Evolutionary conservation across 2,888 invertebrate genomes (phyloP), one percentile per base, ranked within the genome.

Genomic region (Leptinotarsa peninsularis): DNA sequence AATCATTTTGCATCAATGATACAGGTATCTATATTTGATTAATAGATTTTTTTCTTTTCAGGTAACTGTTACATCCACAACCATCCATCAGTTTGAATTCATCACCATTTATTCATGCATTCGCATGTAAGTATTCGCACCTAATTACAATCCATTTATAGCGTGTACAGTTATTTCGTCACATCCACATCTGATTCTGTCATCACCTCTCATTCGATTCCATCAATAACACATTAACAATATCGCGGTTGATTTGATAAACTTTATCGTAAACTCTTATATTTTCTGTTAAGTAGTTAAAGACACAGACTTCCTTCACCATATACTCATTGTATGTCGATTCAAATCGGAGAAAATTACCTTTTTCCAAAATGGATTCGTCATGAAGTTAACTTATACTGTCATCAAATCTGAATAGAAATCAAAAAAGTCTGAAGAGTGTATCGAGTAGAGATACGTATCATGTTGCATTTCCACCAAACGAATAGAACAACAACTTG

Each of bases 71-170:
- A 17, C 14, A 43, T 63, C 58, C 21, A 23, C 58, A 58, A 23
- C 17, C 43, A 43, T 43, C 27, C 63, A 43, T 43, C 27, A 33
- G 23, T 23, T 58, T 21, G 21, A 23, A 7, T 27, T 7, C 15
- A 58, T 58, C 21, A 18, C 21, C 58, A 18, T 18, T 58, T 18
- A 58, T 21, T 17, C 43, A 63, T 43, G 33, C 43, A 27, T n/a
- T 63, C n/a, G n/a, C 18, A 27, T 27, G 63, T 63, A 63, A 63
- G 63, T 63, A 63, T 63, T 63, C 63, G 18, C 27, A 43, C 63
- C 43, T 63, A 63, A 63, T 63, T 63, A 63, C n/a, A 27, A 43
- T 63, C 18, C 63, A 43, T 63, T 33, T 43, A 63, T n/a, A 33
- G 33, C 43, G 43, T 43, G 63, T 63, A 63, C 63, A 43, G 43